phyloP scores from a whole-genome alignment of 2,797 vertebrate species.

The Coendou prehensilis region DNA sequence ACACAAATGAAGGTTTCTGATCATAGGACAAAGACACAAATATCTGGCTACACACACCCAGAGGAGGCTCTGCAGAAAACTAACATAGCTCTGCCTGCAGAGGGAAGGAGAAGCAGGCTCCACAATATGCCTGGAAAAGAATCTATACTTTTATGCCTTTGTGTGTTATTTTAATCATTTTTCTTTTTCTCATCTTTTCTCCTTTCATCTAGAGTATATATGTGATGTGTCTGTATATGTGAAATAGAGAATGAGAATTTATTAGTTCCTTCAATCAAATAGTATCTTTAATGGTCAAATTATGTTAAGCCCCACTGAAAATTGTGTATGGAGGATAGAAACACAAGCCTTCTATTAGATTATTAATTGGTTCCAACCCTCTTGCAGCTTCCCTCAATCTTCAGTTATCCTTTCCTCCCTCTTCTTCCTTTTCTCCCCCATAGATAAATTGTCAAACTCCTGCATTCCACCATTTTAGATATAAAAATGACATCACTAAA shows the following conservation, averaged over 20 bases:
- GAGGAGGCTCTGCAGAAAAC: neutral
- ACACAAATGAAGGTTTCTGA: neutral
- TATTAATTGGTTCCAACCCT: neutral
- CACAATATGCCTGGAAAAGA: neutral
- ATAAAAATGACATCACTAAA: neutral
- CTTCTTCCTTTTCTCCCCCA: too few species aligned
- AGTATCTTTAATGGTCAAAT: neutral
- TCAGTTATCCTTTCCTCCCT: too few species aligned
- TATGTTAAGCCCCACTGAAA: neutral
- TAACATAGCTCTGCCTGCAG: neutral
- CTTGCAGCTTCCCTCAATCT: too few species aligned
- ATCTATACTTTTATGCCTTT: neutral
- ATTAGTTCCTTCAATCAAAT: neutral
- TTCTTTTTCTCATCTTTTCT: neutral
- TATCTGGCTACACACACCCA: neutral
- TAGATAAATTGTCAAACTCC: neutral
- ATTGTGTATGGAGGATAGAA: neutral
- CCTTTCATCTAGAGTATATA: neutral
- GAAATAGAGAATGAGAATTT: neutral
- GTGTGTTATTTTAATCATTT: neutral
- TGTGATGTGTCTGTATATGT: neutral
- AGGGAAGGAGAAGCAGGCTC: neutral
- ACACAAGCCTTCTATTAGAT: neutral
- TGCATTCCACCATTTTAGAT: neutral
- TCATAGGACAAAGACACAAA: neutral